Conservation (phyloP, 2,113 vertebrate species). For the Amphiprion ocellaris region DNA sequence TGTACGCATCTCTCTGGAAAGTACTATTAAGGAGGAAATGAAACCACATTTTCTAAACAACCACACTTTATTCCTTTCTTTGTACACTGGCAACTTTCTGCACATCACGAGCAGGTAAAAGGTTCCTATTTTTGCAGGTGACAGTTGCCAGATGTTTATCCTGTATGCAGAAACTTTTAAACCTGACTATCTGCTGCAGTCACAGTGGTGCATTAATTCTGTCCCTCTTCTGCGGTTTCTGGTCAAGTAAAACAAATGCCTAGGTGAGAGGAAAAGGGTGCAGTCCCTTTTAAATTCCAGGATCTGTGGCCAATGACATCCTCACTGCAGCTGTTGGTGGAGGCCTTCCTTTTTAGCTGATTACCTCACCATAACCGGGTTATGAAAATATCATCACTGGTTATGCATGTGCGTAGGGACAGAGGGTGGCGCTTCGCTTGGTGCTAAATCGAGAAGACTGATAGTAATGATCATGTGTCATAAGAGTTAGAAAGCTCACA, state of each 20-base stretch:
- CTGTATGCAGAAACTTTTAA: constrained; percentile 9
- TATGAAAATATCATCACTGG: constrained; percentile 85
- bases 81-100: constrained; percentile 6
- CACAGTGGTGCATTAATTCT: background rate
- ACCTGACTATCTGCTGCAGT: background rate
- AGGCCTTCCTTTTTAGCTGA: constrained; percentile 76
- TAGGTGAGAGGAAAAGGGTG: constrained; percentile 39
- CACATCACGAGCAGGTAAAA: constrained; percentile 5
- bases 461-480: constrained; percentile 27
- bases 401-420: constrained; percentile 58
- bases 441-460: constrained; percentile 58
- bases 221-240: constrained; percentile 27
- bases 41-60: constrained; percentile 38
- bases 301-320: constrained; percentile 68
- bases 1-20: constrained; percentile 30
- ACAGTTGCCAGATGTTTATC: background rate
- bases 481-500: background rate
- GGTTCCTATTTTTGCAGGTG: no score
- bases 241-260: background rate
- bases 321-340: constrained; percentile 82
- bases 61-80: constrained; percentile 28
- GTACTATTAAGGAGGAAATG: constrained; percentile 45
- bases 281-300: constrained; percentile 62
- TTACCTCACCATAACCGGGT: constrained; percentile 83
- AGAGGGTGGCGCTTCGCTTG: constrained; percentile 49